Conservation (phyloP, 1,140 invertebrate species). For the Drosophila parabipectinata region DNA sequence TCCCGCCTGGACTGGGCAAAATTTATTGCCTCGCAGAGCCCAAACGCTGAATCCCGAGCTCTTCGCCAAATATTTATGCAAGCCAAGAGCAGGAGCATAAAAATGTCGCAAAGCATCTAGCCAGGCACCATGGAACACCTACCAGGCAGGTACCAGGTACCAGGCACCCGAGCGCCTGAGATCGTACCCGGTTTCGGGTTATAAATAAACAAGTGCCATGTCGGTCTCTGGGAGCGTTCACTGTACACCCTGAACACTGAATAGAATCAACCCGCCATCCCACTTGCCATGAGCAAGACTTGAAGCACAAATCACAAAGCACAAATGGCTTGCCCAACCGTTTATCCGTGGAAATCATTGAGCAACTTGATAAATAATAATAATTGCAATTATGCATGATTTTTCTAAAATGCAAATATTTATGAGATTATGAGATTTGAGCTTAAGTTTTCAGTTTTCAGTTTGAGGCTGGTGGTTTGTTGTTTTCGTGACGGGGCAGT, state of each 20-base stretch:
- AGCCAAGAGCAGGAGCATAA: constrained; percentile 54
- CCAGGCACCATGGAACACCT: constrained; percentile 35
- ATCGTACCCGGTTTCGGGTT: background rate
- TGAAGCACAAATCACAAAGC: constrained; percentile 3
- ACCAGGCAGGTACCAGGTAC: constrained; percentile 2
- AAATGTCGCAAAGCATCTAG: constrained; percentile 45
- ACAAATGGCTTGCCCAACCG: constrained; percentile 29
- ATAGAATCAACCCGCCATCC: constrained; percentile 11
- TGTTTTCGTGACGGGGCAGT: constrained; percentile 2
- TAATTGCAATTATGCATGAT: constrained; percentile 67
- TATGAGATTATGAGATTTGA: constrained; percentile 42
- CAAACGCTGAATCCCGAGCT: constrained; percentile 1
- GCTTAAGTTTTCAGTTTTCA: constrained; percentile 14
- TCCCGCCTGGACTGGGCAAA: constrained; percentile 26
- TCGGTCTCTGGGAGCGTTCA: background rate
- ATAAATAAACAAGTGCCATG: background rate
- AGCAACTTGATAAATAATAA: constrained; percentile 48
- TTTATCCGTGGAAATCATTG: constrained; percentile 57
- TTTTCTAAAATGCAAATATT: constrained; percentile 36
- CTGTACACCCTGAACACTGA: constrained; percentile 1
- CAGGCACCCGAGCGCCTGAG: background rate
- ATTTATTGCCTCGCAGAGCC: constrained; percentile 42
- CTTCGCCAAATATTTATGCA: constrained; percentile 60
- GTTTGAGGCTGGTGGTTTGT: background rate
- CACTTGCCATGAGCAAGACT: constrained; percentile 24